Evolutionary conservation across 1,140 invertebrate species (phyloP), one percentile per base, ranked within the genome.

Genomic region (Scaptomyza montana): DNA sequence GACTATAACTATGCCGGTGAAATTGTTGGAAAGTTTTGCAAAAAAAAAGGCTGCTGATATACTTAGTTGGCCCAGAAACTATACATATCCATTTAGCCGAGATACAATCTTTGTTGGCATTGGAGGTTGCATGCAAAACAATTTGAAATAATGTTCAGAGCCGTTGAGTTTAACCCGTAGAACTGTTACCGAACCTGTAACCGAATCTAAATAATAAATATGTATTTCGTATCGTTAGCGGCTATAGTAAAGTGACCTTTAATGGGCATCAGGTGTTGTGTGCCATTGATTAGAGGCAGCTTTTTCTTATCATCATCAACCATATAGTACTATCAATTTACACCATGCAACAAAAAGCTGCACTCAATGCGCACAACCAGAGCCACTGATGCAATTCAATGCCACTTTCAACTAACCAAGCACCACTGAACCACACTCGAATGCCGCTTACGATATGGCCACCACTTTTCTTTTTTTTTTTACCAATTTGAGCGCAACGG

Each of bases 351-450:
- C 47, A 55, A 57, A 76, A 78, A 89, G 84, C 84, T 61, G 61
- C 66, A 89, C 79, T 89, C 79, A 80, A 89, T 78, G 77, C 67
- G 65, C 69, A 78, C 80, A 90, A 82, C 89, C 89, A 77, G 89
- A 90, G 89, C 89, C 89, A 90, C 89, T 90, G 89, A 74, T 78
- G 74, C 80, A 81, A 90, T 89, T 78, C 59, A 85, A 90, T 79
- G 75, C 63, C 85, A 90, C 84, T 90, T 90, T 90, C 72, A 77
- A 53, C 62, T 43, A 43, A 50, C 41, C 19, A 43, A 41, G 1
- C 56, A 68, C 33, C 56, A 68, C 43, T 60, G 13, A 49, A n/a
- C 16, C 33, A 36, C 33, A 59, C 57, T 71, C 57, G 63, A 59
- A 45, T 51, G 62, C 53, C 54, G 53, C 73, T 43, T 28, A 12